Base-by-base conservation (phyloP, 37 sponge, comb jelly and placozoan species). In the Beroe forskalii region DNA sequence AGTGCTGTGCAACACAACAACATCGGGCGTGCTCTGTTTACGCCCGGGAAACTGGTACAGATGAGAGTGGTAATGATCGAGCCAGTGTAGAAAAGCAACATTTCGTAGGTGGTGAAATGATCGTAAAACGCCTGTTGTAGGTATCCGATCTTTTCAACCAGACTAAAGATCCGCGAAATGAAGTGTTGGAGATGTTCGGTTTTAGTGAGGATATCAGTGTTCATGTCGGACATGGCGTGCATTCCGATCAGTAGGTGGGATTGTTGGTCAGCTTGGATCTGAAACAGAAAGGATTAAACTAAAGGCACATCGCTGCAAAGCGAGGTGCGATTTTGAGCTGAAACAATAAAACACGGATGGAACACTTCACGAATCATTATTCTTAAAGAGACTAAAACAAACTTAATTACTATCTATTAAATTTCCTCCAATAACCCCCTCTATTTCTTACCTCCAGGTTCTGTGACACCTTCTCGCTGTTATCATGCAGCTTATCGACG, bases 141-240 rank as follows among this genome's bases (percentile, higher is more conserved):
- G 75, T 72, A 72, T 36, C 75, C 75, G 3, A 72, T 72, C 40
- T 72, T 72, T 37, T 72, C 75, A 6, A 72, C 40, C 75, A 72
- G 30, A 12, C 40, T 72, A 1, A 72, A 33, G 2, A 72, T 36
- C 40, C 40, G 14, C 39, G 32, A 20, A 30, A 72, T 72, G 30
- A 72, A 72, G 20, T 3, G 14, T 72, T 72, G 75, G 38, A 72
- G 75, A 35, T 72, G 28, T 72, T 72, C 75, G 14, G 75, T 72
- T 72, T 72, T 28, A 20, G 75, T 38, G 3, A 72, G 75, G 30
- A 72, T 72, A 37, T 72, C 75, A 4, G 75, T 35, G 75, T 72
- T 72, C 40, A 72, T 33, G 33, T 72, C 75, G 4, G 75, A 72
- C 40, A 72, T 37, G 4, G 75, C 75, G 33, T 72, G 40, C 75